Conservation (phyloP, 2,797 vertebrate genomes). For the Alfaro cultratus region DNA sequence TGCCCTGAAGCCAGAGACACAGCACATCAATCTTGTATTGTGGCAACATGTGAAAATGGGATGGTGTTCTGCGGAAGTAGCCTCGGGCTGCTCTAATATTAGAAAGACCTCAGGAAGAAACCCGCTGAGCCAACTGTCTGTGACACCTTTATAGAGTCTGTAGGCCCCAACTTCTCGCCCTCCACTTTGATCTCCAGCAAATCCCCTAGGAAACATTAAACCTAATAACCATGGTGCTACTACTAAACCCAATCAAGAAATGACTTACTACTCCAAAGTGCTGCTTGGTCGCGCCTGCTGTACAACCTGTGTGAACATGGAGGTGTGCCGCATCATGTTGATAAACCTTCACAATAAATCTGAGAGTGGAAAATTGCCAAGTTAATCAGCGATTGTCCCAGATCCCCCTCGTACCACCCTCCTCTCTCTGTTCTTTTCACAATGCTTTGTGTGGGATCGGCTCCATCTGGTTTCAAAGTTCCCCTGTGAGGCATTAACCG, state of each 20-base stretch:
- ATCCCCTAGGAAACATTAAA: slow-evolving; percentile 46
- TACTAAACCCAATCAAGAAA: slow-evolving; percentile 20
- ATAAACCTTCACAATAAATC: slow-evolving; percentile 42
- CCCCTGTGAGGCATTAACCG: slow-evolving; percentile 63
- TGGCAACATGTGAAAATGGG: slow-evolving; percentile 34
- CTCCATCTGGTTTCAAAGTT: slow-evolving; percentile 73
- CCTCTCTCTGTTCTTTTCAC: slow-evolving; percentile 42
- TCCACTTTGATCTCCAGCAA: slow-evolving; percentile 23
- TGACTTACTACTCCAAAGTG: slow-evolving; percentile 7
- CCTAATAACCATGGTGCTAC: slow-evolving; percentile 24
- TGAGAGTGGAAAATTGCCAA: slow-evolving; percentile 57
- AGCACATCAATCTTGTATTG: slow-evolving; percentile 62
- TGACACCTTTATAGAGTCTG: slow-evolving; percentile 51
- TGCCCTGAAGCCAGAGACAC: slow-evolving; percentile 45
- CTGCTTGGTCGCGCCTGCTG: slow-evolving; percentile 6
- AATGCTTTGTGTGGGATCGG: slow-evolving; percentile 62
- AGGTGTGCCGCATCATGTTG: slow-evolving; percentile 35
- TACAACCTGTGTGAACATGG: slow-evolving; percentile 29
- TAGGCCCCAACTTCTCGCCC: slow-evolving; percentile 7
- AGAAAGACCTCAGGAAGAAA: slow-evolving; percentile 37
- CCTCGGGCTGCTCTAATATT: slow-evolving; percentile 51
- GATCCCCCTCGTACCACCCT: slow-evolving; percentile 29
- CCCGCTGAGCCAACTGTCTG: slow-evolving; percentile 34
- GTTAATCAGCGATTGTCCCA: slow-evolving; percentile 47
- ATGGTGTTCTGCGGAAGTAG: slow-evolving; percentile 36